Percentiles rank a stretch among this genome's conserved stretches.
These are phyloP conservation scores for Cerastis rubricosa DNA, from an alignment of 2,888 invertebrate genomes.

Conservation along the genomic window DNA sequence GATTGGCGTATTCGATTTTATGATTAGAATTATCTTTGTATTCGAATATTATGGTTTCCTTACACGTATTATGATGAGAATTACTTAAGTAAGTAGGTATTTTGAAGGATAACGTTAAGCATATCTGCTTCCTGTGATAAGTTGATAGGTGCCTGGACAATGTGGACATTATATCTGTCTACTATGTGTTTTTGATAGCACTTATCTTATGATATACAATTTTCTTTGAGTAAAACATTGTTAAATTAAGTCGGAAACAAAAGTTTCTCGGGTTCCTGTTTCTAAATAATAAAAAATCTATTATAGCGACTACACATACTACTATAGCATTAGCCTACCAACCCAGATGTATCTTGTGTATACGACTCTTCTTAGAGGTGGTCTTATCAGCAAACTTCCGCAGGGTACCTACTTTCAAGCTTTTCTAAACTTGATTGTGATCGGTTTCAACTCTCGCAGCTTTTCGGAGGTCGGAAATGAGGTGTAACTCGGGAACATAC, in stretches of 20 bases:
- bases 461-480: neutral
- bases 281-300: neutral
- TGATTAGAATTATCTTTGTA: neutral
- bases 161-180: neutral
- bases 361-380: neutral
- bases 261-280: neutral
- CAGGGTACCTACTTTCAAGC: neutral
- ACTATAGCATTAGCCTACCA: neutral
- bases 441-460: neutral
- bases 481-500: neutral
- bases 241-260: neutral
- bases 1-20: conserved; percentile 1
- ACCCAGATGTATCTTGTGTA: neutral
- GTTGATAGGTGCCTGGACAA: too few relatives aligned
- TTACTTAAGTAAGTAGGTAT: neutral
- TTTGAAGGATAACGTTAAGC: neutral
- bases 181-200: neutral
- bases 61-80: neutral
- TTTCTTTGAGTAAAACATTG: neutral
- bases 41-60: neutral
- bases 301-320: neutral
- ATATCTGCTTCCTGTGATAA: neutral
- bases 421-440: neutral
- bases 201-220: neutral
- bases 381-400: neutral